Base-by-base conservation (phyloP, 2,888 invertebrate genomes). In the Sesia bembeciformis region DNA sequence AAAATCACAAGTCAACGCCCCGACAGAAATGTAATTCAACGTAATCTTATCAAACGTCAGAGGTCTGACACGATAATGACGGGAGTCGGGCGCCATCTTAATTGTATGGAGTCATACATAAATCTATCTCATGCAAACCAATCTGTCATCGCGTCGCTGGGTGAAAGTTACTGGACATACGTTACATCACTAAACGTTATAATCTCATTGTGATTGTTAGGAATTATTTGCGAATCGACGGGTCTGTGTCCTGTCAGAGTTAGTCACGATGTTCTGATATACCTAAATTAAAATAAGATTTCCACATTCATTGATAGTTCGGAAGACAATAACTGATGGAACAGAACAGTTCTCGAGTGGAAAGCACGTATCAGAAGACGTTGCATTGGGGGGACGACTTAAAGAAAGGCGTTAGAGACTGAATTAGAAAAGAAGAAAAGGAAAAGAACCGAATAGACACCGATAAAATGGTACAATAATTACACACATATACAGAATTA, bases 141-240 rank as follows among this genome's bases (percentile, higher is more conserved):
- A 67, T 62, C 62, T 65, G 63, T 63, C 66, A 67, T 54, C 60
- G 60, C 56, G 56, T 58, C 54, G 58, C 62, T 60, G 40, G 55
- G 57, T 56, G 57, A 57, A 57, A 57, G 57, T 56, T 43, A 52
- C 52, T 52, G 49, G 46, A 54, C 6, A 40, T 39, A 46, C 23
- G 53, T 57, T 56, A 56, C 57, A 56, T 56, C 53, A 57, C 56
- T 54, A 56, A 53, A 41, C 40, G 23, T 23, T 23, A 41, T 46
- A 46, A 46, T 23, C 23, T 23, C 23, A 23, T 23, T 23, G 23
- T 23, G 23, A 23, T 23, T 23, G 23, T 23, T 23, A 1, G 23
- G 23, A 23, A 23, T 23, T 23, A 23, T 23, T 23, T 23, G 23
- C 23, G 23, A 23, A 23, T 46, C 46, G 46, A 46, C 23, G 46